These are phyloP conservation scores for Apamea sordens DNA, from an alignment of 2,888 invertebrate genomes.

Conservation along the genomic window DNA sequence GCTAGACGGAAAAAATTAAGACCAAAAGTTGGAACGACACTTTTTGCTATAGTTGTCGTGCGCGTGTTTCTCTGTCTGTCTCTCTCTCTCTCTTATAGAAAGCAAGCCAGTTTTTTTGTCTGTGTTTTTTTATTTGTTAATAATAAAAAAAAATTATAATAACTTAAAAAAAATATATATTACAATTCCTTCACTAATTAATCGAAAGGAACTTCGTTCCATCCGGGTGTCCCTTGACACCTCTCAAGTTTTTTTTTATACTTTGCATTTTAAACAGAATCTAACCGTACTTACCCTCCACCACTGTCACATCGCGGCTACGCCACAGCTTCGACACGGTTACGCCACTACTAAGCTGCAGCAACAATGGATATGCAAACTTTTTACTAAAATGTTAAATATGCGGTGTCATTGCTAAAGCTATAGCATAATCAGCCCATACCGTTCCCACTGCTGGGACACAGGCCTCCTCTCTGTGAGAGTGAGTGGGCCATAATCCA, in stretches of 20 bases:
- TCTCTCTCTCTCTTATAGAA: no score
- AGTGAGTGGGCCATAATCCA: not conserved
- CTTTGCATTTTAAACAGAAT: conserved; percentile 9
- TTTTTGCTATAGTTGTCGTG: no score
- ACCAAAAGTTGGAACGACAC: no score
- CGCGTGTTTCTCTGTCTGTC: no score
- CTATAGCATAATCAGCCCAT: not conserved
- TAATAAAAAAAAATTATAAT: no score
- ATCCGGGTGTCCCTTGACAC: no score
- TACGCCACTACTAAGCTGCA: not conserved
- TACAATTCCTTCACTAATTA: no score
- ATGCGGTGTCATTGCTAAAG: not conserved
- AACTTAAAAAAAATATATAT: no score
- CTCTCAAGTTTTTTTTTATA: conserved; percentile 15
- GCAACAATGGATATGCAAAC: not conserved
- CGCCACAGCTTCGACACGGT: not conserved
- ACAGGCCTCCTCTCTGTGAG: not conserved
- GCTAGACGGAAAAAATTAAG: no score
- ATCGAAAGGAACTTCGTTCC: no score
- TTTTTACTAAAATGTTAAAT: not conserved
- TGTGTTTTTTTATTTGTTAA: no score
- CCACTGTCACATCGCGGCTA: not conserved
- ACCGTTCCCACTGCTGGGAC: not conserved
- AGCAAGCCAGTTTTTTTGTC: no score
- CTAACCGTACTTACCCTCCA: not conserved